phyloP scores from a whole-genome alignment of 2,113 vertebrate species.

The Poecilia latipinna region DNA sequence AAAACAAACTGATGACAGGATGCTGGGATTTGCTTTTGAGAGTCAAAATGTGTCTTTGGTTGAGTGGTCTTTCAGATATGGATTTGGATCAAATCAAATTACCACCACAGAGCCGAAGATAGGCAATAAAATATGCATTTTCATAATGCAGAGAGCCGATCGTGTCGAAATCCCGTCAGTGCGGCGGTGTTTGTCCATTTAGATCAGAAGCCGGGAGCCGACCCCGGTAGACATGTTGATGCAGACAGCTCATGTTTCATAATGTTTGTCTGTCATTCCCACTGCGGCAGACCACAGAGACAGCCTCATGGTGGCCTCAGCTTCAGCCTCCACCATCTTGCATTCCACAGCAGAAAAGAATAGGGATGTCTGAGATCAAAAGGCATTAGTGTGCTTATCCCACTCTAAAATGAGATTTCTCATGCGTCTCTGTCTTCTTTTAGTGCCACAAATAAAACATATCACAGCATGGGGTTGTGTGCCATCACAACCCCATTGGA shows the following conservation, averaged over 20 bases:
- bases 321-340: conserved; percentile 41
- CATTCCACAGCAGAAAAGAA: conserved; percentile 49
- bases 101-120: background rate
- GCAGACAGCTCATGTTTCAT: conserved; percentile 49
- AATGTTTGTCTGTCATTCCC: conserved; percentile 43
- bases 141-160: conserved; percentile 17
- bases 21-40: conserved; percentile 36
- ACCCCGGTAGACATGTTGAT: conserved; percentile 42
- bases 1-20: conserved; percentile 33
- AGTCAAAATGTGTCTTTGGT: conserved; percentile 33
- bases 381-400: background rate
- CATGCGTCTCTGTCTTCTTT: background rate
- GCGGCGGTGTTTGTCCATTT: conserved; percentile 15
- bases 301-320: conserved; percentile 51
- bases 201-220: conserved; percentile 26
- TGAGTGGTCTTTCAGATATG: conserved; percentile 41
- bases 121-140: conserved; percentile 29
- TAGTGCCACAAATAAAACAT: conserved; percentile 17
- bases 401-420: background rate
- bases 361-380: conserved; percentile 18
- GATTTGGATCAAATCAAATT: conserved; percentile 51
- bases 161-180: conserved; percentile 34
- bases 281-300: conserved; percentile 62
- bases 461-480: conserved; percentile 25
- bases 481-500: background rate